A percentile compares a stretch with the other conserved stretches of the same genome.
Evolutionary conservation across 2,797 vertebrate species (phyloP).

Genomic region (Etheostoma nigrum): DNA sequence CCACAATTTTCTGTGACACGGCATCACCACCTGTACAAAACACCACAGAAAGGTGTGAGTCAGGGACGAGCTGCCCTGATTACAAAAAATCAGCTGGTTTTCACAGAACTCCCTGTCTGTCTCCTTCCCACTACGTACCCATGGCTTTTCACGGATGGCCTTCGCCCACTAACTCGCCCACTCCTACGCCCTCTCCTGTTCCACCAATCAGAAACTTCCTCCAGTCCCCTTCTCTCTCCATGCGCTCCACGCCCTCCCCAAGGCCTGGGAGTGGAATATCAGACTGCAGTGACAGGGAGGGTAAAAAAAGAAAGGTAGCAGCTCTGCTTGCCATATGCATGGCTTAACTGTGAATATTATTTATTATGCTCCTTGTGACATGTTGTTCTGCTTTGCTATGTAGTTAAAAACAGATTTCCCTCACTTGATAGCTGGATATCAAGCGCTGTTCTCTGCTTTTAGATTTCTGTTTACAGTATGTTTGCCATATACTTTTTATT

Average conservation of each 20-base stretch:
- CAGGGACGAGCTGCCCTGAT: slow-evolving; percentile 17
- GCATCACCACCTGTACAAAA: slow-evolving; percentile 21
- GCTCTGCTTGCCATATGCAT: slow-evolving; percentile 68
- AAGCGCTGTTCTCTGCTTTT: slow-evolving; percentile 30
- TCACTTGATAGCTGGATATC: slow-evolving; percentile 44
- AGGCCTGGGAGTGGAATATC: slow-evolving; percentile 87
- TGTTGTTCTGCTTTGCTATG: slow-evolving; percentile 27
- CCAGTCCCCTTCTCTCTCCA: slow-evolving; percentile 81
- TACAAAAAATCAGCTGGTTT: slow-evolving; percentile 26
- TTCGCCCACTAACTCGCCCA: slow-evolving; percentile 74
- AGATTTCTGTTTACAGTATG: slow-evolving; percentile 21
- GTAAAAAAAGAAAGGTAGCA: slow-evolving; percentile 93
- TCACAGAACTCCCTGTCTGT: slow-evolving; percentile 51
- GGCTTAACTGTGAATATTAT: slow-evolving; percentile 42
- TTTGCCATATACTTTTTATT: background rate
- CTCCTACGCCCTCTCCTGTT: slow-evolving; percentile 77
- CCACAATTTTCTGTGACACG: slow-evolving; percentile 9
- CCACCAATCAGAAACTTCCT: slow-evolving; percentile 72
- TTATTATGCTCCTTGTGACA: slow-evolving; percentile 45
- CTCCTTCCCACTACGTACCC: slow-evolving; percentile 72
- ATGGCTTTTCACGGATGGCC: slow-evolving; percentile 69
- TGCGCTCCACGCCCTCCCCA: slow-evolving; percentile 82
- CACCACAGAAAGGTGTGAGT: slow-evolving; percentile 8
- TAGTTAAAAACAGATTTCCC: slow-evolving; percentile 45
- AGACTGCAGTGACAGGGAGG: slow-evolving; percentile 85